Conservation (phyloP, 2,888 invertebrate species). For the Pseudococcus jackbeardsleyi region DNA sequence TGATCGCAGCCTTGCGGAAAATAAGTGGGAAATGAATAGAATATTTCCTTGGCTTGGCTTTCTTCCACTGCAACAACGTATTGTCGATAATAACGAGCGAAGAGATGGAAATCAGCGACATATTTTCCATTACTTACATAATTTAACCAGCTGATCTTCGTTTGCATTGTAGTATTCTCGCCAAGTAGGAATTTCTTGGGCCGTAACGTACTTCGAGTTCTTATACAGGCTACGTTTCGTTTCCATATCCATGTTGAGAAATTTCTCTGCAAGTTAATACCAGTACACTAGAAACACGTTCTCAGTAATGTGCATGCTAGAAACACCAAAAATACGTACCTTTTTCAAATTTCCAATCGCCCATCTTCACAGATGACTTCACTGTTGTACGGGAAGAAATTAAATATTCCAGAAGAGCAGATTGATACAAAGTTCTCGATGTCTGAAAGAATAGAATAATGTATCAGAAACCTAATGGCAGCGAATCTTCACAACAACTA, state of each 20-base stretch:
- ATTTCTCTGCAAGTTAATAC: constrained; percentile 44
- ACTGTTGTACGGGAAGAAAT: neutral
- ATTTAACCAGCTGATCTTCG: neutral
- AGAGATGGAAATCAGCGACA: neutral
- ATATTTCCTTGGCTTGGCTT: neutral
- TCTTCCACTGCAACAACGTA: constrained; percentile 47
- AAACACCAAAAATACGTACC: neutral
- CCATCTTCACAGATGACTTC: neutral
- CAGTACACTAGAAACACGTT: neutral
- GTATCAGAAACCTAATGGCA: neutral
- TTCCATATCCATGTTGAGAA: constrained; percentile 49
- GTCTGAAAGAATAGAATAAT: neutral
- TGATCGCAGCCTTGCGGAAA: constrained; percentile 74
- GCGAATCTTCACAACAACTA: neutral
- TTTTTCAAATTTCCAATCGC: neutral
- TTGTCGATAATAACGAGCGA: neutral
- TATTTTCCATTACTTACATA: constrained; percentile 10
- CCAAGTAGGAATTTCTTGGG: constrained; percentile 39
- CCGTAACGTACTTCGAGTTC: neutral
- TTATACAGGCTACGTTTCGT: constrained; percentile 44
- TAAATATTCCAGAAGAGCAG: neutral
- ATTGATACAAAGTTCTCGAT: neutral
- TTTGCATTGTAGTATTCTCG: neutral
- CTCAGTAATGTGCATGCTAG: neutral
- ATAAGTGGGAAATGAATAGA: constrained; percentile 56